phyloP scores from a whole-genome alignment of 2,113 vertebrate species.

The Colius striatus region DNA sequence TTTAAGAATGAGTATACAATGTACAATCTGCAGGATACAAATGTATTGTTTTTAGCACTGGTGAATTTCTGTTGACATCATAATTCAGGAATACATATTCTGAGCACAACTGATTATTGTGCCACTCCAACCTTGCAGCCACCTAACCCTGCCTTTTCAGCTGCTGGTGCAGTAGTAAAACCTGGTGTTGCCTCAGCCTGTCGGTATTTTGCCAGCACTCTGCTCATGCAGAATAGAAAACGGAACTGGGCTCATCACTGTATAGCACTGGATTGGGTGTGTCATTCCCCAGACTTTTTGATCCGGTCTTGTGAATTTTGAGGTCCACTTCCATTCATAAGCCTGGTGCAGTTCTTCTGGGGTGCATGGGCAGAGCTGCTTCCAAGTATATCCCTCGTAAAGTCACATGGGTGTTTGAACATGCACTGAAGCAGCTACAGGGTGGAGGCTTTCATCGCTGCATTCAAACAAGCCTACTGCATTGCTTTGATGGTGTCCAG shows the following conservation, averaged over 20 bases:
- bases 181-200: neutral
- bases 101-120: neutral
- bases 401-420: neutral
- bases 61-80: constrained; percentile 17
- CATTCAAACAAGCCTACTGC: neutral
- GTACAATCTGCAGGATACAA: constrained; percentile 43
- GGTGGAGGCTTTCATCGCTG: neutral
- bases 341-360: neutral
- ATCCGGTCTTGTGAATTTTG: neutral
- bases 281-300: neutral
- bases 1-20: neutral
- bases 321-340: neutral
- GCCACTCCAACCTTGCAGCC: neutral
- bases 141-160: neutral
- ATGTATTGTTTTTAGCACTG: constrained; percentile 12
- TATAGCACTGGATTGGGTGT: neutral
- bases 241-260: neutral
- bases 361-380: neutral
- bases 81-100: neutral
- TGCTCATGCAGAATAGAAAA: neutral
- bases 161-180: neutral
- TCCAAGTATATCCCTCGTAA: neutral
- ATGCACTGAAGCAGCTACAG: neutral
- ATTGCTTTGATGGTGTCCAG: neutral
- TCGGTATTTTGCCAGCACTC: neutral